A percentile compares a stretch with the other conserved stretches of the same genome.
phyloP scores from a whole-genome alignment of 2,113 vertebrate species.

The Corythaixoides concolor region DNA sequence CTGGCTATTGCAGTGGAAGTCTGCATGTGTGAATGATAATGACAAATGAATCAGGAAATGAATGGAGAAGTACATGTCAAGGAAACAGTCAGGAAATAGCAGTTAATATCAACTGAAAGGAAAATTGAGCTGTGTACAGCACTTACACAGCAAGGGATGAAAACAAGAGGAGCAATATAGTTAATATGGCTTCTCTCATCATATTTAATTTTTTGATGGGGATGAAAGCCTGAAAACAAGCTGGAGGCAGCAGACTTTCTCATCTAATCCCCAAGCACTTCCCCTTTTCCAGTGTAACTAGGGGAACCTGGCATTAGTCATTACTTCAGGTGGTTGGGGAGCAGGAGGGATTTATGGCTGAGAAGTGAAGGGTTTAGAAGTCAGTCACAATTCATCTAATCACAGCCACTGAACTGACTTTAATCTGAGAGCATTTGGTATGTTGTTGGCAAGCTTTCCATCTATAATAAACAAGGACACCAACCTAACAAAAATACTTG shows the following conservation, averaged over 20 bases:
- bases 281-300: background rate
- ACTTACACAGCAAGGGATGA: background rate
- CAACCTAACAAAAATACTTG: background rate
- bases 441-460: constrained; percentile 22
- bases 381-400: background rate
- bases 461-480: background rate
- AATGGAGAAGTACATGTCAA: background rate
- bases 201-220: background rate
- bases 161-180: background rate
- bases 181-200: background rate
- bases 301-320: background rate
- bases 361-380: background rate
- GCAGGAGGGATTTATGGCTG: background rate
- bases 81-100: background rate
- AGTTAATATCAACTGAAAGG: background rate
- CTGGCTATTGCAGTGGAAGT: background rate
- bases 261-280: background rate
- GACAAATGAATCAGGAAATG: background rate
- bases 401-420: background rate
- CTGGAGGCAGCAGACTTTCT: background rate
- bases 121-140: background rate
- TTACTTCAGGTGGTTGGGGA: background rate
- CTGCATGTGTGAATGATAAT: background rate
- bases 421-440: background rate
- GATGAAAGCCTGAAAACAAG: constrained; percentile 15